A percentile compares a stretch with the other conserved stretches of the same genome.
phyloP scores from a whole-genome alignment of 1,140 invertebrate genomes.

The Octopus sinensis region DNA sequence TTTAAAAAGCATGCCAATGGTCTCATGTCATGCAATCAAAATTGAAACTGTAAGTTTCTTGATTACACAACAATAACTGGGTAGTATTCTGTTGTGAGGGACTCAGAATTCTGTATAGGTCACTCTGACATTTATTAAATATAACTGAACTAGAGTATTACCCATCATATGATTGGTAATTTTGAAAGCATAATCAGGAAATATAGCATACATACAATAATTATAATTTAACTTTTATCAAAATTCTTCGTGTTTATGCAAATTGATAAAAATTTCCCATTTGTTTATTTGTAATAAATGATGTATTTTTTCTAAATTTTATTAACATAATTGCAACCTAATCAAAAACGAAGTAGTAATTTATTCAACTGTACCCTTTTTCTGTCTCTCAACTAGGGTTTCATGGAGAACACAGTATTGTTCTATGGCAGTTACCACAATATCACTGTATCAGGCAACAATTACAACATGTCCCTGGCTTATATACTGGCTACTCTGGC shows the following conservation, averaged over 20 bases:
- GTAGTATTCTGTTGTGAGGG: no score
- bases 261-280: neutral
- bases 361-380: neutral
- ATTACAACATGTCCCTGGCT: constrained; percentile 68
- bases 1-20: no score
- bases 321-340: neutral
- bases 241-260: neutral
- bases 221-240: neutral
- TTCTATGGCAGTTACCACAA: constrained; percentile 75
- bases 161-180: no score
- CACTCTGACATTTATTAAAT: no score
- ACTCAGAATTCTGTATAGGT: no score
- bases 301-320: neutral
- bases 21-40: no score
- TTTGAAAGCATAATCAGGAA: no score
- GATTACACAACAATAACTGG: no score
- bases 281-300: neutral
- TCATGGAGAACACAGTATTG: constrained; percentile 72
- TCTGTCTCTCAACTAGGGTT: constrained; percentile 57
- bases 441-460: constrained; percentile 26
- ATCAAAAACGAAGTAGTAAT: neutral
- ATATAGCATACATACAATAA: no score
- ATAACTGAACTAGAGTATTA: no score
- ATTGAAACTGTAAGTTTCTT: no score
- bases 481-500: constrained; percentile 70